Percentiles rank a stretch among this genome's conserved stretches.
Evolutionary conservation across 2,797 vertebrate genomes (phyloP).

Genomic region (Cygnus olor): DNA sequence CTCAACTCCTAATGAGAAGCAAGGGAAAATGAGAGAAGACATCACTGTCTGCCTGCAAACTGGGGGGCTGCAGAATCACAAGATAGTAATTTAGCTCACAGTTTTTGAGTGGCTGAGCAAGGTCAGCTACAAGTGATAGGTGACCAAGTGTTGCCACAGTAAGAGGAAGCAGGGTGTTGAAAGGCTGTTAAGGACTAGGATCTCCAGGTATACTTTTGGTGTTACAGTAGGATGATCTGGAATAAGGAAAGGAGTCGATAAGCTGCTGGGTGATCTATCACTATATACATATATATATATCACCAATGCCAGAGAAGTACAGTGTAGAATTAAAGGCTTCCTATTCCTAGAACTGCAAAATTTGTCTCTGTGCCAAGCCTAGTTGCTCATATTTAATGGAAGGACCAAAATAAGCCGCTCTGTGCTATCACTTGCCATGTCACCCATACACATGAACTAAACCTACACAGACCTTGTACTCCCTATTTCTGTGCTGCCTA

Average conservation of each 20-base stretch:
- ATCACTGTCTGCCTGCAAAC: neutral
- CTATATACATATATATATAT: accelerated
- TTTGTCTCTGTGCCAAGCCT: neutral
- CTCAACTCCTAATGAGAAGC: neutral
- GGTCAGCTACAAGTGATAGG: neutral
- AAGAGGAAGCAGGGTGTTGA: neutral
- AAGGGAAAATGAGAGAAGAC: neutral
- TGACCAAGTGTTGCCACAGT: neutral
- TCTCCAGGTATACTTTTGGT: neutral
- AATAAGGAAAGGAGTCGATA: neutral
- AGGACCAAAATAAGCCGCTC: neutral
- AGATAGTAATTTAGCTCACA: neutral
- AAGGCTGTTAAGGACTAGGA: neutral
- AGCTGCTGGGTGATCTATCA: neutral
- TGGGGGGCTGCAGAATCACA: neutral
- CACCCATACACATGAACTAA: neutral
- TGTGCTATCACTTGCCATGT: neutral
- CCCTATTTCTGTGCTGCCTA: neutral
- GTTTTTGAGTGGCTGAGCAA: neutral
- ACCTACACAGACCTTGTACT: neutral
- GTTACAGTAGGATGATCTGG: neutral
- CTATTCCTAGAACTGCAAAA: neutral
- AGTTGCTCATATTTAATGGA: neutral
- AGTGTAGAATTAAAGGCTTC: neutral
- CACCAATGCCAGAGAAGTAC: neutral